Base-by-base conservation (phyloP, 2,888 invertebrate genomes). In the Steinernema scapterisci region DNA sequence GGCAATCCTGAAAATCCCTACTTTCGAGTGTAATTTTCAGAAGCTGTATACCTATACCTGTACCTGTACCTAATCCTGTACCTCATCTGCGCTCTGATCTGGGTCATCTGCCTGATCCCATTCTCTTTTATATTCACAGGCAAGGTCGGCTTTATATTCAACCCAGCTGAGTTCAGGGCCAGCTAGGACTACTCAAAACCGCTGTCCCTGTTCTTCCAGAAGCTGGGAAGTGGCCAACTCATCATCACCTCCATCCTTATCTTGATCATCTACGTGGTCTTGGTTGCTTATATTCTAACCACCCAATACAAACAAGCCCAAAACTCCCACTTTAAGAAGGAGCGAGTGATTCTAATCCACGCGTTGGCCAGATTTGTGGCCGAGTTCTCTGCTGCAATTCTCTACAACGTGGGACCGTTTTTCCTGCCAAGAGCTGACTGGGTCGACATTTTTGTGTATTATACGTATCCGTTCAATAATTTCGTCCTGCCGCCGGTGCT, bases 151-250 rank as follows among this genome's bases (percentile, higher is more conserved):
- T n/a, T n/a, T n/a, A n/a, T n/a, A n/a, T n/a, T 51, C 11, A 51
- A 51, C 19, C 51, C 51, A n/a, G 11, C 19, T 19, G 19, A 51
- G 11, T 51, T 51, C 19, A 9, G 51, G 6, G 11, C 51, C 9
- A 54, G 19, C 21, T 54, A 54, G 3, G 54, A 54, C 54, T 54
- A 54, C 54, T 19, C 19, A 16, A 54, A 54, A 25, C 54, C 54
- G 5, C 23, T 19, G 6, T 54, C 6, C 3, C 9, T 3, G 38
- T 38, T 38, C 9, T 21, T 54, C 5, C 21, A 54, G 21, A 54
- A 25, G 25, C 16, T 21, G 13, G 54, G 54, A 3, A 19, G 19
- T 21, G 11, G 5, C 5, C 54, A 19, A 13, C 54, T 54, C 13
- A 16, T 19, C 1, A 5, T 16, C 5, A 54, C 21, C 5, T 54